Evolutionary conservation across 2,113 vertebrate species (phyloP).

Genomic region (Pipra filicauda): DNA sequence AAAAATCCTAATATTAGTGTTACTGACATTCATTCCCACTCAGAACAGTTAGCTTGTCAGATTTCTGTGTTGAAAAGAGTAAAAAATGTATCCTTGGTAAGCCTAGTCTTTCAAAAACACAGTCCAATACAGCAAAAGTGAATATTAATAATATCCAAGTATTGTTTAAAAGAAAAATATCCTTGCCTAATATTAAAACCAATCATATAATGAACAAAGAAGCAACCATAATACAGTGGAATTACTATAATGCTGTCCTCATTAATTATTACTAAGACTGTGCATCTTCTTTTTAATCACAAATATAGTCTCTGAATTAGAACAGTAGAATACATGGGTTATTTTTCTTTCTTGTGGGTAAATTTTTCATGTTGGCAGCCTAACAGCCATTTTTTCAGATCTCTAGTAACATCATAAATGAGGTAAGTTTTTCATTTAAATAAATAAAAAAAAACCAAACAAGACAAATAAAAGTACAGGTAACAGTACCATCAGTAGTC

Average conservation of each 20-base stretch:
- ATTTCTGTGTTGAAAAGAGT: not conserved
- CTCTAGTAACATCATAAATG: not conserved
- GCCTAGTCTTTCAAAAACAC: not conserved
- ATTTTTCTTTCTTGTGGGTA: conserved; percentile 15
- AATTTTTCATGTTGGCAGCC: not conserved
- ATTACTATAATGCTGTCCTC: not conserved
- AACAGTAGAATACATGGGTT: not conserved
- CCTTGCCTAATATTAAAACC: not conserved
- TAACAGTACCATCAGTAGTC: not conserved
- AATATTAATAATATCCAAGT: not conserved
- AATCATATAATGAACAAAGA: not conserved
- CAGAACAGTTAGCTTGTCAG: not conserved
- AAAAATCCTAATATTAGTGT: not conserved
- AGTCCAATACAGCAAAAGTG: not conserved
- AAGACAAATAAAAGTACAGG: not conserved
- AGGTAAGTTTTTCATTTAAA: not conserved
- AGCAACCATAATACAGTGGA: not conserved
- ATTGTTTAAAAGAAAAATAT: not conserved
- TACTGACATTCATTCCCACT: not conserved
- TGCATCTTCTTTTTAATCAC: not conserved
- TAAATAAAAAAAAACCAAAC: not conserved
- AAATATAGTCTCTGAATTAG: not conserved
- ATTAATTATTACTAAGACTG: not conserved
- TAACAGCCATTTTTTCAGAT: conserved; percentile 24
- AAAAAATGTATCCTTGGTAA: not conserved